Evolutionary conservation across 2,797 vertebrate genomes (phyloP).

Genomic region (Siniperca scherzeri): DNA sequence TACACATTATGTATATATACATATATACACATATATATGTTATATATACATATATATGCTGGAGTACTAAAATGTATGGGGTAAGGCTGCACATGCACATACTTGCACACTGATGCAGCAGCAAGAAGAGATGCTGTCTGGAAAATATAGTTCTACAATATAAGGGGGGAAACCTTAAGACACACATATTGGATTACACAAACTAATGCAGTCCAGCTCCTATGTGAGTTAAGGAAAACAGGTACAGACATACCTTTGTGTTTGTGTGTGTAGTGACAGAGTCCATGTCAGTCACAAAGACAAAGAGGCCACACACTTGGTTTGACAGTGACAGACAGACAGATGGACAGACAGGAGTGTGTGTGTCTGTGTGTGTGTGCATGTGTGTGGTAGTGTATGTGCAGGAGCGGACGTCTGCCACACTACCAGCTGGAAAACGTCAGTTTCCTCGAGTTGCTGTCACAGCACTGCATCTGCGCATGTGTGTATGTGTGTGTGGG

Average conservation of each 20-base stretch:
- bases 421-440: constrained; percentile 78
- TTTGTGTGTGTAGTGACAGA: constrained; percentile 30
- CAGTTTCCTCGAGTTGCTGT: constrained; percentile 74
- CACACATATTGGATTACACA: constrained; percentile 12
- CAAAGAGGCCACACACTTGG: constrained; percentile 57
- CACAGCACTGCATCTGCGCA: constrained; percentile 58
- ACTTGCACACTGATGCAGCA: not conserved
- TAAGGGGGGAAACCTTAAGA: constrained; percentile 27
- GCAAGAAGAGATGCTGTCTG: constrained; percentile 10
- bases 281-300: constrained; percentile 62
- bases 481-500: constrained; percentile 20
- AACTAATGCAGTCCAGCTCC: constrained; percentile 7
- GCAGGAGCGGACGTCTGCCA: constrained; percentile 67
- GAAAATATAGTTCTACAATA: not conserved
- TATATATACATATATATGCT: constrained; percentile 21
- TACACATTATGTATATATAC: constrained; percentile 14
- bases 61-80: constrained; percentile 21
- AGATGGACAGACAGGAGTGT: constrained; percentile 58
- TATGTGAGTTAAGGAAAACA: constrained; percentile 7
- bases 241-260: constrained; percentile 15
- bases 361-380: constrained; percentile 39
- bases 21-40: constrained; percentile 11
- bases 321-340: constrained; percentile 73
- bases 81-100: constrained; percentile 12
- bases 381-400: constrained; percentile 38